Evolutionary conservation across 2,113 vertebrate species (phyloP), one percentile per base, ranked within the genome.

Genomic region (Camarhynchus parvulus): DNA sequence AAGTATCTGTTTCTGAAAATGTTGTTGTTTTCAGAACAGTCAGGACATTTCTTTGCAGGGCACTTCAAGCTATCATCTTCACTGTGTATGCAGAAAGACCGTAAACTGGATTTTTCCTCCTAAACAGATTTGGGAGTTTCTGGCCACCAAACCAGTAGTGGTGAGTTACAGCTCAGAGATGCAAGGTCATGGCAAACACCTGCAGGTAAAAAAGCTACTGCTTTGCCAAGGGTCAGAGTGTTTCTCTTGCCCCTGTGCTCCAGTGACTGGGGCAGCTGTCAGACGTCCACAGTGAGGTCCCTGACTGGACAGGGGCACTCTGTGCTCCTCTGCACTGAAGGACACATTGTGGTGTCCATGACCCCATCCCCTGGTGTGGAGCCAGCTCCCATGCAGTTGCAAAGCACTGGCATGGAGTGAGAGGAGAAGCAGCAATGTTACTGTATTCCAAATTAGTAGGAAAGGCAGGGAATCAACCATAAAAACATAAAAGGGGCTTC

Each of bases 311-410:
- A 33, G 3, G 4, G 3, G 13, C 37, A 69, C 0, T 0, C 16
- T 0, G 2, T 1, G 1, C 47, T 73, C 30, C 59, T 77, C 35
- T 31, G 39, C 18, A 7, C 27, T 1, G 6, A 56, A 25, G 59
- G 28, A 53, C 46, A 83, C 37, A 7, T 15, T 7, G 24, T 0
- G 1, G 28, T 37, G 68, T 27, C 68, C 2, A 5, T 44, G 53
- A 31, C 0, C 0, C 13, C 19, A 39, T 31, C 17, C 11, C 22
- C 24, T 2, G 1, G 7, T 17, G 27, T 39, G 53, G 12, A 42
- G 31, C 21, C 59, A 74, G 15, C 19, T 86, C 20, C 52, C 30
- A 33, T 2, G 2, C 0, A 0, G 17, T 3, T 76, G 53, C 44
- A 79, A 85, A 76, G 46, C 13, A 49, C 2, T 1, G 30, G 28